Evolutionary conservation across 2,888 invertebrate species (phyloP).

Genomic region (Dryobota labecula): DNA sequence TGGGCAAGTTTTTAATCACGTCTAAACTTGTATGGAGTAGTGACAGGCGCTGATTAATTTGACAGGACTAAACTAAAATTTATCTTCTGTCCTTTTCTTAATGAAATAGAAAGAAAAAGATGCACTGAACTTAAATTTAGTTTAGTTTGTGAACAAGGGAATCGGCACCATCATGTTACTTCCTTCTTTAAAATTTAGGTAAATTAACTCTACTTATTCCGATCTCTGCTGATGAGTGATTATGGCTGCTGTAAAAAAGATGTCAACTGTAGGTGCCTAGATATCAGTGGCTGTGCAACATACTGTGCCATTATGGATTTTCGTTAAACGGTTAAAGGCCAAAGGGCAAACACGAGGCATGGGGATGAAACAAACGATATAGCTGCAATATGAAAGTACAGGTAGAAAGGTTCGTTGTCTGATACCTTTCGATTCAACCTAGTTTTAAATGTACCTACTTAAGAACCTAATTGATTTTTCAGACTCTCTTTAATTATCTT

Average conservation of each 20-base stretch:
- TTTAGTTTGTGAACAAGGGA: too few species aligned
- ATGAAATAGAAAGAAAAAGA: too few species aligned
- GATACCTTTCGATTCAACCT: constrained; percentile 9
- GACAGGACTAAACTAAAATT: too few species aligned
- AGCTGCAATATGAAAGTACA: not conserved
- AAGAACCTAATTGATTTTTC: not conserved
- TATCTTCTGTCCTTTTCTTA: too few species aligned
- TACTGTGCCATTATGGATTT: constrained; percentile 7
- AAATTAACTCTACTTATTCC: too few species aligned
- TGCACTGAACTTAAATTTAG: too few species aligned
- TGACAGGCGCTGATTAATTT: too few species aligned
- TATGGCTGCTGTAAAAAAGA: not conserved
- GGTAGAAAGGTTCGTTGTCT: constrained; percentile 1
- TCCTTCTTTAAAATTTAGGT: too few species aligned
- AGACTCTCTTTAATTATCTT: not conserved
- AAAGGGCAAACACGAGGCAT: constrained; percentile 15
- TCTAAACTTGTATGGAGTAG: too few species aligned
- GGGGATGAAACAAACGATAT: constrained; percentile 25
- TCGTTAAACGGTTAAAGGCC: constrained; percentile 13
- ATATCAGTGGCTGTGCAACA: constrained; percentile 12
- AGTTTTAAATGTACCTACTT: not conserved
- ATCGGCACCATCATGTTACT: too few species aligned
- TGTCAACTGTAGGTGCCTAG: not conserved
- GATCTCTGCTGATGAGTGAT: too few species aligned
- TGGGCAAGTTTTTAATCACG: too few species aligned